These are phyloP conservation scores for Eurytoma adleriae DNA, from an alignment of 2,888 invertebrate species.

Conservation along the genomic window DNA sequence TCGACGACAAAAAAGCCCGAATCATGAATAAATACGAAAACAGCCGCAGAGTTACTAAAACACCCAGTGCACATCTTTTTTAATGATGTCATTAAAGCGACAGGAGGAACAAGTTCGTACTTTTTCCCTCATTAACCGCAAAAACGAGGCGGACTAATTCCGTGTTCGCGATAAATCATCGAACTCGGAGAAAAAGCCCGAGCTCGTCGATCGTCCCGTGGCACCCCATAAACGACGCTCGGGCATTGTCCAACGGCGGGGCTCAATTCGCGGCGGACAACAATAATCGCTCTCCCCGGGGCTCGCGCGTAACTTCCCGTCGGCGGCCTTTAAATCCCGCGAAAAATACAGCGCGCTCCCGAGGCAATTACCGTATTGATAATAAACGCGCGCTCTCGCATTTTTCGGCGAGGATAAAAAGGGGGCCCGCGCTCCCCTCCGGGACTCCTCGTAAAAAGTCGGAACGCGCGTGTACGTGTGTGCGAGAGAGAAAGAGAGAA, in stretches of 20 bases:
- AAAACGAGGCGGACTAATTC: no score
- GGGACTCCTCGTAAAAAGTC: slow-evolving; percentile 29
- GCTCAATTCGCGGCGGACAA: neutral
- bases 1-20: no score
- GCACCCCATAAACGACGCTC: neutral
- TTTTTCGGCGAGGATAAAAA: slow-evolving; percentile 56
- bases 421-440: slow-evolving; percentile 29
- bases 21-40: no score
- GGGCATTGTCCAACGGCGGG: neutral
- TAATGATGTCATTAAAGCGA: no score
- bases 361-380: slow-evolving; percentile 56
- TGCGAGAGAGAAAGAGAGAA: neutral
- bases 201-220: slow-evolving; percentile 1
- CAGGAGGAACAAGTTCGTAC: no score
- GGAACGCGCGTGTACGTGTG: neutral
- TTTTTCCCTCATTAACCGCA: no score
- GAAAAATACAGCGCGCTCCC: slow-evolving; percentile 47
- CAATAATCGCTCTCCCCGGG: slow-evolving; percentile 21
- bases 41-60: no score
- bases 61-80: no score
- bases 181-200: no score
- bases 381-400: slow-evolving; percentile 50
- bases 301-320: neutral
- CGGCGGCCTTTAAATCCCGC: slow-evolving; percentile 39
- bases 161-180: no score